Conservation (phyloP, 2,113 vertebrate genomes). For the Oryzias javanicus region DNA sequence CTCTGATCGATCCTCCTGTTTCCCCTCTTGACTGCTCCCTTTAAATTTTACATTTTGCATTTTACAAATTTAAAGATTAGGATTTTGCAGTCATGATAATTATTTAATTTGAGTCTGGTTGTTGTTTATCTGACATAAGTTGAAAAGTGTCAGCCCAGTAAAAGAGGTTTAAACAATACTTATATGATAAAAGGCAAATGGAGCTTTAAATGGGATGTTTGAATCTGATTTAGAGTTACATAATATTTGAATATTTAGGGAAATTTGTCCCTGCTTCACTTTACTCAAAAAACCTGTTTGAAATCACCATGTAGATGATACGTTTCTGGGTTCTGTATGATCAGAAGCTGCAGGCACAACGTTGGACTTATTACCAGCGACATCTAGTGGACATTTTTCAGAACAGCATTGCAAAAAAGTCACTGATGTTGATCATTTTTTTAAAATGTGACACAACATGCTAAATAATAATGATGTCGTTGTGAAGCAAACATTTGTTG, state of each 20-base stretch:
- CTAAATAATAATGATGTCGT: too few relatives aligned
- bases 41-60: too few relatives aligned
- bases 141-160: too few relatives aligned
- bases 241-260: neutral
- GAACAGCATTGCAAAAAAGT: constrained; percentile 12
- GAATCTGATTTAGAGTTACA: neutral
- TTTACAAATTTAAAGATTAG: too few relatives aligned
- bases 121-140: too few relatives aligned
- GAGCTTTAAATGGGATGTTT: neutral
- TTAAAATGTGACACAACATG: neutral
- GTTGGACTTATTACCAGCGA: constrained; percentile 28
- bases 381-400: constrained; percentile 60
- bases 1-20: too few relatives aligned
- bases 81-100: too few relatives aligned
- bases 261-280: neutral
- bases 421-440: neutral
- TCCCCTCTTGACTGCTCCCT: too few relatives aligned
- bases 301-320: neutral
- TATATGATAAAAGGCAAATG: too few relatives aligned
- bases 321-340: neutral
- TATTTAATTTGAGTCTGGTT: too few relatives aligned
- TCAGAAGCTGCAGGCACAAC: neutral
- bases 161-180: too few relatives aligned
- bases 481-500: too few relatives aligned
- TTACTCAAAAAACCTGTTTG: neutral